Evolutionary conservation across 2,113 vertebrate genomes (phyloP), one percentile per base, ranked within the genome.

Genomic region (Noctilio leporinus): DNA sequence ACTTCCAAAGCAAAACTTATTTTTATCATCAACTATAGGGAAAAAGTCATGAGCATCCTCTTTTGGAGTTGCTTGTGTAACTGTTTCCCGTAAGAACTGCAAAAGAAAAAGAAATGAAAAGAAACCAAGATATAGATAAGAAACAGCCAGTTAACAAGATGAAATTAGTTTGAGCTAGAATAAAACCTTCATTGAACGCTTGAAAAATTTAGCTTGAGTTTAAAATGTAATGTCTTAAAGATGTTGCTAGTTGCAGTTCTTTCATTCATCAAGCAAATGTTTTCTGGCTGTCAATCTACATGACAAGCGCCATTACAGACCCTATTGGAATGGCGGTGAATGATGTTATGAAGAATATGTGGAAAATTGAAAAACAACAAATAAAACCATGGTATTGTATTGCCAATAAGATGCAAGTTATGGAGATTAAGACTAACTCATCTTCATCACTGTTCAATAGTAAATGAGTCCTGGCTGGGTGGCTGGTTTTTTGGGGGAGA

Each of bases 1-100:
- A 97, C 95, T 97, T 96, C 62, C 96, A 97, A 95, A 97, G 94
- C 94, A 95, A 92, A 90, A 38, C 72, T 92, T 97, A 97, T 96
- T 96, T 97, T 96, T 96, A 96, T 88, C 53, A 87, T 93, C 85
- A 75, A 95, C 47, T 90, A 95, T 94, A 94, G 81, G 94, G 86
- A 95, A 96, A 83, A 95, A 96, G 82, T 96, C 94, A 95, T 88
- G 91, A 95, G 77, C 67, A 96, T 88, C 73, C 57, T 94, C 67
- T 90, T 96, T 95, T 95, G 94, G 92, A 95, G 87, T 85, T 24
- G 5, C 72, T 96, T 97, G 95, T 96, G 20, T 95, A 96, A 97
- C 92, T 96, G 76, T 95, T 96, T 97, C 95, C 91, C 94, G 3
- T 81, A 82, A 91, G 76, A 96, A 92, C 8, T 96, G 65, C 8